These are phyloP conservation scores for Hapalemur alaotrensis DNA, from an alignment of 2,797 vertebrate species.

Conservation along the genomic window DNA sequence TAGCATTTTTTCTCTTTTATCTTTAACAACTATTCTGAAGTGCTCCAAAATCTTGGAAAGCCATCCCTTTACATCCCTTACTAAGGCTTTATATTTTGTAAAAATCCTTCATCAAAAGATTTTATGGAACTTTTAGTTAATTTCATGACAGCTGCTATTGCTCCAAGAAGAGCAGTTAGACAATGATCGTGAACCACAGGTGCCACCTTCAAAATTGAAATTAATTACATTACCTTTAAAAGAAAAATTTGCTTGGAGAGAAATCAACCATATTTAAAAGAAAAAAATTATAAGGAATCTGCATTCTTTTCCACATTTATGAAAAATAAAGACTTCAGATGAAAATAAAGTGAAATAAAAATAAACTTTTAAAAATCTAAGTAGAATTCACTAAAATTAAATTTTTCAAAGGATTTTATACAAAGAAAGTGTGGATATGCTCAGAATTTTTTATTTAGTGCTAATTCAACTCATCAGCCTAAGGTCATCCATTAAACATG, in stretches of 20 bases:
- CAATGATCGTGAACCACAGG: not conserved
- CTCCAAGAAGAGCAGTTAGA: not conserved
- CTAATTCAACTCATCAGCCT: slow-evolving; percentile 24
- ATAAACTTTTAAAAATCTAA: slow-evolving; percentile 32
- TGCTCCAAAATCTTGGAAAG: not conserved
- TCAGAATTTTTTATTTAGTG: slow-evolving; percentile 36
- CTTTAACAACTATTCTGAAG: not conserved
- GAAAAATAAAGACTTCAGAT: slow-evolving; percentile 41
- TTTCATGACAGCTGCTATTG: not conserved
- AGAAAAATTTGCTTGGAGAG: not conserved
- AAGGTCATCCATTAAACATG: slow-evolving; percentile 1
- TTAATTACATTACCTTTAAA: slow-evolving; percentile 49
- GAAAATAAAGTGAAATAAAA: slow-evolving; percentile 50
- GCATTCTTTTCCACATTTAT: not conserved
- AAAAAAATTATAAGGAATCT: not conserved
- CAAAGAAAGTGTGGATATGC: not conserved
- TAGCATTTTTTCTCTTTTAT: not conserved
- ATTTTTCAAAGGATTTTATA: slow-evolving; percentile 29
- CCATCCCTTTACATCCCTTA: not conserved
- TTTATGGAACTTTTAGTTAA: not conserved
- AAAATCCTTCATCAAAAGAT: not conserved
- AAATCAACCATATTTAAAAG: slow-evolving; percentile 9
- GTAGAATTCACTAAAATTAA: slow-evolving; percentile 19
- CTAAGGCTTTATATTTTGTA: slow-evolving; percentile 16
- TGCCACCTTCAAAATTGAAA: slow-evolving; percentile 3